Percentiles rank a stretch among this genome's conserved stretches.
phyloP scores from a whole-genome alignment of 2,888 invertebrate genomes.

The Dyspetes luteomarginatus region DNA sequence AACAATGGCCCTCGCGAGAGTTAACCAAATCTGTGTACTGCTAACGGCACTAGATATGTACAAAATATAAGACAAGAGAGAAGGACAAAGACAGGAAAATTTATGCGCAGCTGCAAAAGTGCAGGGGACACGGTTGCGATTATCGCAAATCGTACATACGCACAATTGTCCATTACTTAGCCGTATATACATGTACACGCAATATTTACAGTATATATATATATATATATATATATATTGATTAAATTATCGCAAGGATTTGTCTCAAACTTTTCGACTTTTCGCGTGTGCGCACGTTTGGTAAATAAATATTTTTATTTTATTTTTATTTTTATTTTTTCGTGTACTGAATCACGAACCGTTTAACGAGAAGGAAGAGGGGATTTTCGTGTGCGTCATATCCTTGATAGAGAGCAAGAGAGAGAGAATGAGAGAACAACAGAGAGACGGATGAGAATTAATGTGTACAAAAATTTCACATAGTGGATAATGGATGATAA shows the following conservation, averaged over 20 bases:
- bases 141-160: constrained; percentile 9
- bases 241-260: background rate
- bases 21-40: constrained; percentile 41
- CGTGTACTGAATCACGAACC: too few relatives aligned
- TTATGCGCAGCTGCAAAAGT: constrained; percentile 55
- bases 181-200: background rate
- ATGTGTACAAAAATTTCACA: constrained; percentile 7
- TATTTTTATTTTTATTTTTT: background rate
- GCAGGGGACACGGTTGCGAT: background rate
- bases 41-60: background rate
- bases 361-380: too few relatives aligned
- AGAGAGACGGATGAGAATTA: too few relatives aligned
- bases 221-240: background rate
- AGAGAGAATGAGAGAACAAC: background rate
- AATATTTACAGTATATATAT: background rate
- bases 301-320: background rate
- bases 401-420: too few relatives aligned
- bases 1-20: constrained; percentile 51
- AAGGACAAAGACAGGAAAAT: constrained; percentile 20
- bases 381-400: too few relatives aligned
- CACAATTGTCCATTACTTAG: background rate
- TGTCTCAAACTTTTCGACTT: background rate
- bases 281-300: background rate
- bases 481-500: background rate
- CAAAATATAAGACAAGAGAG: background rate